A percentile compares a stretch with the other conserved stretches of the same genome.
phyloP scores from a whole-genome alignment of 2,888 invertebrate genomes.

The Chymomyza caudatula region DNA sequence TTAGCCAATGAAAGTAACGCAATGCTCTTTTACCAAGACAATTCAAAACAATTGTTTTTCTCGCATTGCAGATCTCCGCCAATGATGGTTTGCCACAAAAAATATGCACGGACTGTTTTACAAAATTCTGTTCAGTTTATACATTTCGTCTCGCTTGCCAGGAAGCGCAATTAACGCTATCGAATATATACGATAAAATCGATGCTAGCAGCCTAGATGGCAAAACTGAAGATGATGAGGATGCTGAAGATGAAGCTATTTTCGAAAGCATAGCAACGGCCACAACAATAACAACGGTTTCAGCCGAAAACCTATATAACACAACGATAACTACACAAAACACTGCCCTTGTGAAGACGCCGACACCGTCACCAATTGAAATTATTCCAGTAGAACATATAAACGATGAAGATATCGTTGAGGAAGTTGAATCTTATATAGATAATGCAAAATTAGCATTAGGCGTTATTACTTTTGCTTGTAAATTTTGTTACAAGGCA shows the following conservation, averaged over 20 bases:
- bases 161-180: constrained; percentile 68
- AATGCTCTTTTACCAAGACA: no score
- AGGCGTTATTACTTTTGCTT: constrained; percentile 53
- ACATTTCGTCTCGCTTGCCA: constrained; percentile 68
- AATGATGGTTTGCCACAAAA: constrained; percentile 74
- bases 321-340: constrained; percentile 29
- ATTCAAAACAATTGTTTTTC: no score
- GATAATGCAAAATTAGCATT: constrained; percentile 13
- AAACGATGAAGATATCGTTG: constrained; percentile 21
- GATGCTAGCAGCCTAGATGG: constrained; percentile 64
- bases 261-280: constrained; percentile 25
- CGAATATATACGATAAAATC: constrained; percentile 73
- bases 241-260: constrained; percentile 17
- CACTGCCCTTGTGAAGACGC: constrained; percentile 61
- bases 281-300: constrained; percentile 31
- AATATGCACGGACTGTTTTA: constrained; percentile 73
- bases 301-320: constrained; percentile 21
- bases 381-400: constrained; percentile 38
- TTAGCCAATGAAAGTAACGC: no score
- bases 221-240: constrained; percentile 31
- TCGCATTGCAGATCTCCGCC: constrained; percentile 54
- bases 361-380: constrained; percentile 30
- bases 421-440: constrained; percentile 5
- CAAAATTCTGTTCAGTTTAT: constrained; percentile 69
- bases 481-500: constrained; percentile 68